These are phyloP conservation scores for Drosophila nr. medialis DNA, from an alignment of 2,888 invertebrate genomes.

Conservation along the genomic window DNA sequence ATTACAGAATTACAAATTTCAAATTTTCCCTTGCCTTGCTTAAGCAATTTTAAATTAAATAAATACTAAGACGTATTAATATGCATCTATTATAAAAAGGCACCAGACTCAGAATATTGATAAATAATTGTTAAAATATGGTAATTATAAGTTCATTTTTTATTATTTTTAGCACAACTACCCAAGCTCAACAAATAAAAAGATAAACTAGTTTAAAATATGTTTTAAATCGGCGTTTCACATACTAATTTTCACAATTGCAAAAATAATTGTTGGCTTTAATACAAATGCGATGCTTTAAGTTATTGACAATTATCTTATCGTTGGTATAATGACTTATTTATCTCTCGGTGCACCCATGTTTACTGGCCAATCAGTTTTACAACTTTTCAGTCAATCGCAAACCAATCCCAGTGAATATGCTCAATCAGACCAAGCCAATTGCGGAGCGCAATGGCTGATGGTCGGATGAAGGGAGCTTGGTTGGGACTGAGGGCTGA, in stretches of 20 bases:
- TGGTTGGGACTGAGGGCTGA: background rate
- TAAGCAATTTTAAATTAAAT: background rate
- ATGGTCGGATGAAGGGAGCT: slow-evolving; percentile 16
- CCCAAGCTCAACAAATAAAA: background rate
- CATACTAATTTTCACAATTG: background rate
- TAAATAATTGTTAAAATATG: background rate
- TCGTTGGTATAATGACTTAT: slow-evolving; percentile 50
- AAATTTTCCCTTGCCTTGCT: background rate
- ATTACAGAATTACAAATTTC: background rate
- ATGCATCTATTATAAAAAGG: background rate
- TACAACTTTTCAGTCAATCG: slow-evolving; percentile 70
- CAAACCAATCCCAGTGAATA: slow-evolving; percentile 57
- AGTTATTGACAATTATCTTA: slow-evolving; percentile 22
- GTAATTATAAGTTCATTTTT: background rate
- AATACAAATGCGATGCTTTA: background rate
- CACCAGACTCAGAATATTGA: background rate
- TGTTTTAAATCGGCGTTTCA: background rate
- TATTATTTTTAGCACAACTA: background rate
- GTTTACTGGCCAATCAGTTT: slow-evolving; percentile 65
- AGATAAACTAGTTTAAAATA: background rate
- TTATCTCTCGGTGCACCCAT: slow-evolving; percentile 54
- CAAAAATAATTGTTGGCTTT: background rate
- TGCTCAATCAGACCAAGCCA: slow-evolving; percentile 70
- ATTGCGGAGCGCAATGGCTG: slow-evolving; percentile 47
- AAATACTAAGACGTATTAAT: no score